phyloP scores from a whole-genome alignment of 2,888 invertebrate genomes.

The Embidobia sp. region DNA sequence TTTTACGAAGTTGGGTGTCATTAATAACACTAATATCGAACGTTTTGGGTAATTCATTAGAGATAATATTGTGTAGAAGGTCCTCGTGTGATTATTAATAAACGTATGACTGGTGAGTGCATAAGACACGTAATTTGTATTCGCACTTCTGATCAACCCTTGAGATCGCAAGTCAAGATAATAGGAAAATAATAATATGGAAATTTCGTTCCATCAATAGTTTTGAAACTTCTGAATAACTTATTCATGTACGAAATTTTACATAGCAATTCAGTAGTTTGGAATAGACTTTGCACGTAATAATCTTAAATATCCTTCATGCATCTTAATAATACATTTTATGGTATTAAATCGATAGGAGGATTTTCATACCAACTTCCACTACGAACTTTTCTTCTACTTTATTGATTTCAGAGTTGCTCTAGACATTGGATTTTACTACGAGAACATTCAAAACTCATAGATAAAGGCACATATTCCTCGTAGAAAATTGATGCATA shows the following conservation, averaged over 20 bases:
- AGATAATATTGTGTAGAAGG: no score
- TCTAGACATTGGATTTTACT: no score
- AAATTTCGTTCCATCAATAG: conserved; percentile 50
- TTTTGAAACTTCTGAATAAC: conserved; percentile 43
- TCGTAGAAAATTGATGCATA: no score
- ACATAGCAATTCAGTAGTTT: conserved; percentile 38
- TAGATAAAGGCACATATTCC: no score
- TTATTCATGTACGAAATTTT: conserved; percentile 54
- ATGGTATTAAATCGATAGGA: conserved; percentile 25
- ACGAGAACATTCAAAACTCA: no score
- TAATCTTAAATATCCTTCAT: conserved; percentile 47
- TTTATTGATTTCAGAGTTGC: conserved; percentile 24
- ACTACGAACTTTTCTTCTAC: conserved; percentile 9
- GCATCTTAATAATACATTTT: conserved; percentile 46
- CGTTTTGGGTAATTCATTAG: no score
- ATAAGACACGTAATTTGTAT: no score
- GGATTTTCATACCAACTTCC: conserved; percentile 18
- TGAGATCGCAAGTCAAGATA: conserved; percentile 29
- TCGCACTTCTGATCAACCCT: conserved; percentile 22
- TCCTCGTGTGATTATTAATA: no score
- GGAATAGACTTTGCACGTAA: conserved; percentile 28
- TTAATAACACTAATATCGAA: no score
- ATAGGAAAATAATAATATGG: conserved; percentile 49
- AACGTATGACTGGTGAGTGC: no score
- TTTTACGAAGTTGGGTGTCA: no score